Evolutionary conservation across 1,140 invertebrate genomes (phyloP), one percentile per base, ranked within the genome.

Genomic region (Drosophila athabasca): DNA sequence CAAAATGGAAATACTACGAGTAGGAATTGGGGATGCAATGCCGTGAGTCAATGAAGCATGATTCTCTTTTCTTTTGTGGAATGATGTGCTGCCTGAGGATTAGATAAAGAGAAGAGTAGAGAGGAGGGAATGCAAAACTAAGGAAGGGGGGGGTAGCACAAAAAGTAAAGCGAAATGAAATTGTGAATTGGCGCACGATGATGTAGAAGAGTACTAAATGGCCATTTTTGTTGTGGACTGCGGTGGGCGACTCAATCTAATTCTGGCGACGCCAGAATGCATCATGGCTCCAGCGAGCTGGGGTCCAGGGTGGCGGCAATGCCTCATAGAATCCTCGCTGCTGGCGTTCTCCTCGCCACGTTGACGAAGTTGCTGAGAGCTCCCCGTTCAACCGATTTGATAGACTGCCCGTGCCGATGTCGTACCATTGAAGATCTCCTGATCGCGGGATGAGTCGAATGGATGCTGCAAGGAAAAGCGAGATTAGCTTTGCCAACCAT

Each of bases 361-460:
- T 96, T 95, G 6, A 96, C 96, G 79, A 96, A 97, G 44, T 96
- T 95, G 48, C 95, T 94, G 1, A 96, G 19, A 97, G 92, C 78
- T 96, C 95, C 2, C 95, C 95, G 44, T 93, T 94, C 13, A 95
- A 91, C 91, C 94, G 96, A 92, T n/a, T 93, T 96, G 29, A 95
- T 94, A n/a, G n/a, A 58, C 92, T 93, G 72, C 94, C 93, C 22
- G 94, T 94, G 46, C n/a, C 92, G 8, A 96, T 94, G 79, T 97
- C 96, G 87, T 96, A 97, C 96, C n/a, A n/a, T 97, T 97, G 91
- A 94, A 97, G 67, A 97, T 97, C 92, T 97, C 96, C 90, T 95
- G 95, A 45, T 94, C 94, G n/a, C 11, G 93, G 19, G 93, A 73
- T 0, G 61, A 2, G 1, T 88, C 79, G 26, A n/a, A 65, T 69